Evolutionary conservation across 2,797 vertebrate species (phyloP).

Genomic region (Cyclopterus lumpus): DNA sequence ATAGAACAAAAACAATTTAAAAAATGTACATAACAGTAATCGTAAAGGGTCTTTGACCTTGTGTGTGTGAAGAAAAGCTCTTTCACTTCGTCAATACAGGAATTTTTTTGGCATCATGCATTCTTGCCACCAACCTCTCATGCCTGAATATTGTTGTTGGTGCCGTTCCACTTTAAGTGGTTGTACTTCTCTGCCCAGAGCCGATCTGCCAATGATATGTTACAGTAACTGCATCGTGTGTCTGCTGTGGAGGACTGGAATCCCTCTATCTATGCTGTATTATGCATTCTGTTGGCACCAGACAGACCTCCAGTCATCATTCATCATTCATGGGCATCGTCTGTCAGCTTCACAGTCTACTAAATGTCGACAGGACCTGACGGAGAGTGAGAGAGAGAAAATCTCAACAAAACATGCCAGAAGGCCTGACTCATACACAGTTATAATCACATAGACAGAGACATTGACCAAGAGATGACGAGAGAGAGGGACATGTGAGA

Average conservation of each 20-base stretch:
- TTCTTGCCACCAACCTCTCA: background rate
- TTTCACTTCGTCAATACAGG: background rate
- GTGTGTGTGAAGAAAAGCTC: no score
- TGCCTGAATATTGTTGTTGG: slow-evolving; percentile 12
- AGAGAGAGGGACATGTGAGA: slow-evolving; percentile 4
- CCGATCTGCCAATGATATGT: slow-evolving; percentile 44
- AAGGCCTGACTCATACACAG: slow-evolving; percentile 49
- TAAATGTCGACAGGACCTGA: slow-evolving; percentile 63
- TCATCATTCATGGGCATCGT: slow-evolving; percentile 76
- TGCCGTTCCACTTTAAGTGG: slow-evolving; percentile 32
- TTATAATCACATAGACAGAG: slow-evolving; percentile 30
- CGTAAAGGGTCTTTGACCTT: background rate
- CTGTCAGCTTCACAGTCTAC: slow-evolving; percentile 69
- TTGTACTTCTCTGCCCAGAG: slow-evolving; percentile 29
- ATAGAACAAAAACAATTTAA: no score
- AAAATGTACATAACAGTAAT: background rate
- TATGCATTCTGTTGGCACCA: slow-evolving; percentile 70
- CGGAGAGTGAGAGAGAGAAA: slow-evolving; percentile 35
- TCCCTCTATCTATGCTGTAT: slow-evolving; percentile 49
- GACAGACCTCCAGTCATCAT: slow-evolving; percentile 71
- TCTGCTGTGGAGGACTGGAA: slow-evolving; percentile 36
- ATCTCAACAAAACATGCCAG: slow-evolving; percentile 47
- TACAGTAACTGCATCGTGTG: slow-evolving; percentile 46
- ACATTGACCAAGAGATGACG: slow-evolving; percentile 23
- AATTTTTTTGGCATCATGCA: background rate